These are phyloP conservation scores for Stichopus horrens DNA, from an alignment of 53 echinoderm and acorn worm species.

Conservation along the genomic window DNA sequence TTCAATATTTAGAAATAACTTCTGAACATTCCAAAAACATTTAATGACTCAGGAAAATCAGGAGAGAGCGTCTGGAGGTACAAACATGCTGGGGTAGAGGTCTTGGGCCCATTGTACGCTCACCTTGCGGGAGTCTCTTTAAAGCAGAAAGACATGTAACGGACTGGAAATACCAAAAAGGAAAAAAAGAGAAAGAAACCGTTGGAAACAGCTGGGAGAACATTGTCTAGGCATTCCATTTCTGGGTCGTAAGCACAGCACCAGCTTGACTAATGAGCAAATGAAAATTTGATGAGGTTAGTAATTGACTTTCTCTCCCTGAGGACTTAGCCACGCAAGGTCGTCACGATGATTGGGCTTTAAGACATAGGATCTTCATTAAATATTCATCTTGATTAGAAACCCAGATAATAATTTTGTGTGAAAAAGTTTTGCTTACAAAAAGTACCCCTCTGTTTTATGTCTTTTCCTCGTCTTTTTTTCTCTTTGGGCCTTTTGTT, in stretches of 20 bases:
- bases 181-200: background rate
- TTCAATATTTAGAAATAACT: too few relatives aligned
- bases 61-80: too few relatives aligned
- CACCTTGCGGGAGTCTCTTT: too few relatives aligned
- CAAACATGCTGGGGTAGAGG: too few relatives aligned
- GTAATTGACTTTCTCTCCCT: constrained; percentile 36
- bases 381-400: constrained; percentile 41
- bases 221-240: constrained; percentile 3
- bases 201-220: constrained; percentile 22
- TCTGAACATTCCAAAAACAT: too few relatives aligned
- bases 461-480: constrained; percentile 1
- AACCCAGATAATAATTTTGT: constrained; percentile 40
- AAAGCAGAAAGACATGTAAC: too few relatives aligned
- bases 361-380: constrained; percentile 16
- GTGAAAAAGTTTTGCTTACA: constrained; percentile 42
- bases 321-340: constrained; percentile 24
- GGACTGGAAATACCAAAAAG: too few relatives aligned
- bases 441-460: background rate
- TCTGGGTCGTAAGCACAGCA: constrained; percentile 39
- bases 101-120: too few relatives aligned
- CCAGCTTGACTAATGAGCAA: constrained; percentile 47
- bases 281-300: constrained; percentile 43
- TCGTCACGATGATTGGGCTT: constrained; percentile 1
- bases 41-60: too few relatives aligned
- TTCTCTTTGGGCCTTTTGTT: too few relatives aligned